phyloP scores from a whole-genome alignment of 2,797 vertebrate species.

The Euphonia xanthogaster region DNA sequence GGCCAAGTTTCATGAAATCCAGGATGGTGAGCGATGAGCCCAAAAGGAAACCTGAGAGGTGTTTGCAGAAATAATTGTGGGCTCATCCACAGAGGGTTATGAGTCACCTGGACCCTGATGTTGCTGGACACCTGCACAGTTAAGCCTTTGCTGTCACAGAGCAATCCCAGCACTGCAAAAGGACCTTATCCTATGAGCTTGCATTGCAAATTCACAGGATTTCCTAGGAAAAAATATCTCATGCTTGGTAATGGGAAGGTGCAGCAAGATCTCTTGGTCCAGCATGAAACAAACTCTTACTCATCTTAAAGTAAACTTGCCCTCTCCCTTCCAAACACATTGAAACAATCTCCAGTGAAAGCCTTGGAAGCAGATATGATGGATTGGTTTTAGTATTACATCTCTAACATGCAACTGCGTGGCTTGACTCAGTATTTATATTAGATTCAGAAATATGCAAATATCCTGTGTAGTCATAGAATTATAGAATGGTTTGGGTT shows the following conservation, averaged over 20 bases:
- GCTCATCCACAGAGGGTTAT: background rate
- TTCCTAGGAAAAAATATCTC: background rate
- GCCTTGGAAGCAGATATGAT: background rate
- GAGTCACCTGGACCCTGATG: background rate
- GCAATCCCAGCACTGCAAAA: background rate
- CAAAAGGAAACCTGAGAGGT: background rate
- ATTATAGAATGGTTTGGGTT: background rate
- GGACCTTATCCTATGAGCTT: background rate
- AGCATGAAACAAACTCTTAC: background rate
- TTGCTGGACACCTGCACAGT: background rate
- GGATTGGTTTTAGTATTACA: background rate
- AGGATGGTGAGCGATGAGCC: background rate
- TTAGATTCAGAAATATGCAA: background rate
- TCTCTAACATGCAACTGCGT: background rate
- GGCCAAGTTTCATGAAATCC: background rate
- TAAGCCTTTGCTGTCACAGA: background rate
- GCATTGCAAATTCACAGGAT: background rate
- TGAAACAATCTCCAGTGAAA: background rate
- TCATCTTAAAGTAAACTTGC: background rate
- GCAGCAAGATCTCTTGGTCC: background rate
- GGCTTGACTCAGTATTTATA: background rate
- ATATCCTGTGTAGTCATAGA: background rate
- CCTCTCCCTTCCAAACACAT: background rate
- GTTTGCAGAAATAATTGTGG: slow-evolving; percentile 26
- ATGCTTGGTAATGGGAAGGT: background rate